Evolutionary conservation across 1,140 invertebrate species (phyloP).

Genomic region (Eriosoma lanigerum): DNA sequence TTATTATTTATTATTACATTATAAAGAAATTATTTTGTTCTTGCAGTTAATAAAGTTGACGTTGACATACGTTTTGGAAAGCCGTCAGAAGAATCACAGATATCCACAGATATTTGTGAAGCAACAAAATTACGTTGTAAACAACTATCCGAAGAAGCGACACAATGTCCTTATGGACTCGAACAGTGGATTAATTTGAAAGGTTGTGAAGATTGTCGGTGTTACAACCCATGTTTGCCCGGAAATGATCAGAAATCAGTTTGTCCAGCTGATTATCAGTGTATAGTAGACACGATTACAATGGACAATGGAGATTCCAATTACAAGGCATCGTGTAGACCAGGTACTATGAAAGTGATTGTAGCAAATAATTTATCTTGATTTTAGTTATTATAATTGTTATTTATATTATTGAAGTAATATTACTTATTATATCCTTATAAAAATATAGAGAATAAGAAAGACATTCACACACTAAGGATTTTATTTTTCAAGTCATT

Average conservation of each 20-base stretch:
- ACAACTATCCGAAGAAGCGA: slow-evolving; percentile 57
- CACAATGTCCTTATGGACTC: slow-evolving; percentile 73
- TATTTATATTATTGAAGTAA: no score
- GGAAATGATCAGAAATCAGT: slow-evolving; percentile 56
- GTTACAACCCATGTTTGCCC: slow-evolving; percentile 71
- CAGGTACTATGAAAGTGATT: slow-evolving; percentile 59
- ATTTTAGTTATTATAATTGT: no score
- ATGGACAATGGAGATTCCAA: slow-evolving; percentile 57
- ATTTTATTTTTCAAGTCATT: no score
- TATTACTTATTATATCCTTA: no score
- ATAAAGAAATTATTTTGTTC: background rate
- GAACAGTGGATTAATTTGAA: slow-evolving; percentile 68
- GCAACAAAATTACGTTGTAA: slow-evolving; percentile 64
- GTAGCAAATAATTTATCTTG: no score
- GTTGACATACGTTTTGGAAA: slow-evolving; percentile 53
- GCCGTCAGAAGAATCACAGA: slow-evolving; percentile 49
- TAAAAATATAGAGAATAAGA: no score
- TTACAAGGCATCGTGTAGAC: slow-evolving; percentile 66
- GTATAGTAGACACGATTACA: slow-evolving; percentile 66
- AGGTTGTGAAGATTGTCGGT: slow-evolving; percentile 74
- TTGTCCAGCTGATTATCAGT: slow-evolving; percentile 69
- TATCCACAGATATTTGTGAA: slow-evolving; percentile 61
- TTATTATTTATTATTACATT: background rate
- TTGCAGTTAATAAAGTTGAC: slow-evolving; percentile 57
- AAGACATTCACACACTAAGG: no score